These are phyloP conservation scores for Caenorhabditis angaria DNA, from an alignment of 2,888 invertebrate species.

Conservation along the genomic window DNA sequence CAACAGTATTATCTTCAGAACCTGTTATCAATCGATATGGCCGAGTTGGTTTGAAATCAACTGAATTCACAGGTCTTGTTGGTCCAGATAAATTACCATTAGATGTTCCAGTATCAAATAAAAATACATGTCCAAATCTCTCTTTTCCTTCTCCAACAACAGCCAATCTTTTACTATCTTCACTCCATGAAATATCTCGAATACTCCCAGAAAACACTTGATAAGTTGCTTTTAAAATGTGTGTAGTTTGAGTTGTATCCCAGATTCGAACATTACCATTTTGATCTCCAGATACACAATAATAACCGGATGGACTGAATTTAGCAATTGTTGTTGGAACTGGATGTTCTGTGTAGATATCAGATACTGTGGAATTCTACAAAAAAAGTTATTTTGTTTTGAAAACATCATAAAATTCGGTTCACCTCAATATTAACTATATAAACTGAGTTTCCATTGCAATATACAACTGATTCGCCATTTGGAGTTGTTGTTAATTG, in stretches of 20 bases:
- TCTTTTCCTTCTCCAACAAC: slow-evolving; percentile 96
- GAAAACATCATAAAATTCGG: slow-evolving; percentile 27
- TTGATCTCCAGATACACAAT: slow-evolving; percentile 48
- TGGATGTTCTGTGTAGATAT: slow-evolving; percentile 97
- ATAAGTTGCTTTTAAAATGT: slow-evolving; percentile 60
- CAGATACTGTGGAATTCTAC: slow-evolving; percentile 73
- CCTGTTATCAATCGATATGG: slow-evolving; percentile 94
- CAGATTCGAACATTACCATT: slow-evolving; percentile 81
- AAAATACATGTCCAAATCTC: slow-evolving; percentile 94
- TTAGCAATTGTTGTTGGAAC: slow-evolving; percentile 93
- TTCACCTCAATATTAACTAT: slow-evolving; percentile 91
- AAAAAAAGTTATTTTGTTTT: slow-evolving; percentile 19
- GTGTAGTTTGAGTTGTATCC: slow-evolving; percentile 83
- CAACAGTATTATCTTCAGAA: slow-evolving; percentile 94
- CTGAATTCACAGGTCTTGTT: slow-evolving; percentile 59
- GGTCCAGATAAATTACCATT: slow-evolving; percentile 71
- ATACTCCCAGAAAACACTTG: slow-evolving; percentile 94
- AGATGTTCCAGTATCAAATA: slow-evolving; percentile 90
- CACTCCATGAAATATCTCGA: slow-evolving; percentile 94
- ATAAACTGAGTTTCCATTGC: slow-evolving; percentile 95
- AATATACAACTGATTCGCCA: slow-evolving; percentile 93
- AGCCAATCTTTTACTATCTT: slow-evolving; percentile 92
- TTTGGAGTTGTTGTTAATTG: slow-evolving; percentile 87
- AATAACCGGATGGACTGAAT: slow-evolving; percentile 91
- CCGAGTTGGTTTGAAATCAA: slow-evolving; percentile 84